Evolutionary conservation across 2,797 vertebrate genomes (phyloP).

Genomic region (Streptopelia turtur): DNA sequence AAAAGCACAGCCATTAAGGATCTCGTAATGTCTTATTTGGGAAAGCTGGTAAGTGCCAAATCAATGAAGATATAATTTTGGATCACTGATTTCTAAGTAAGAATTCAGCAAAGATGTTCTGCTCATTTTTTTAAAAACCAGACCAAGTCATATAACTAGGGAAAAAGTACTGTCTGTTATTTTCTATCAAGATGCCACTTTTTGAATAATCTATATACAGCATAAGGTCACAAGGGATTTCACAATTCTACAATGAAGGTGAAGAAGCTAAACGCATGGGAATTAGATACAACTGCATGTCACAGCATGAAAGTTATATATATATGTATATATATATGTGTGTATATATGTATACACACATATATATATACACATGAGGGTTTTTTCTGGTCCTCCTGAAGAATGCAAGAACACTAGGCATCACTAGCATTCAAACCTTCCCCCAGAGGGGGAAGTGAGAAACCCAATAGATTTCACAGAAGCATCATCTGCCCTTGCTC

Average conservation of each 20-base stretch:
- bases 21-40: not conserved
- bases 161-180: not conserved
- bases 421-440: not conserved
- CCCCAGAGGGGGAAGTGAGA: not conserved
- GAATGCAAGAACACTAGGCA: not conserved
- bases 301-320: not conserved
- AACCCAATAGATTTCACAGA: not conserved
- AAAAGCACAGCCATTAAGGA: conserved; percentile 19
- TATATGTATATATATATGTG: too few species aligned
- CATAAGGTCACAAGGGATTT: not conserved
- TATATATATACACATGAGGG: not conserved
- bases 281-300: not conserved
- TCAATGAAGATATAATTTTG: conserved; percentile 30
- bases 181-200: not conserved
- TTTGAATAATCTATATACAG: not conserved
- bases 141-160: not conserved
- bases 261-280: not conserved
- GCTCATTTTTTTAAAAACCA: not conserved
- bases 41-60: conserved; percentile 3
- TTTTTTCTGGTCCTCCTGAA: not conserved
- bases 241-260: not conserved
- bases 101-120: not conserved
- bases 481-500: not conserved
- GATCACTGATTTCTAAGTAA: not conserved
- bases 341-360: too few species aligned